Base-by-base conservation (phyloP, 1,140 invertebrate species). In the Anastrepha ludens region DNA sequence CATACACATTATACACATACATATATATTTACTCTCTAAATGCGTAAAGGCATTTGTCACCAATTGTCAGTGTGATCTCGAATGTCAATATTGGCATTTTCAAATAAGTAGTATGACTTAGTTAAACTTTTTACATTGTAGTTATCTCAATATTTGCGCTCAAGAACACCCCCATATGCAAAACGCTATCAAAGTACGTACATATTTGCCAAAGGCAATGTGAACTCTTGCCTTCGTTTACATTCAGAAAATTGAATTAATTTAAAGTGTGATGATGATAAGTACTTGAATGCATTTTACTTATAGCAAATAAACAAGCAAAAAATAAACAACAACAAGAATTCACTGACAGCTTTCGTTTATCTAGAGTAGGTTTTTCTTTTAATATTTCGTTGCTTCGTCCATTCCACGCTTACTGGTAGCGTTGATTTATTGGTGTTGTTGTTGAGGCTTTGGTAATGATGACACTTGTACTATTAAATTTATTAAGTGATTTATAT, bases 221-320 rank as follows among this genome's bases (percentile, higher is more conserved):
- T 47, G 67, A 5, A 1, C 67, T 7, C 41, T 11, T 47, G 67
- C 8, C 4, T 74, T 74, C 44, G 67, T 47, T 47, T 74, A 15
- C 67, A 74, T 44, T 44, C 41, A 17, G 11, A 29, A 74, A 74
- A 74, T 74, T 74, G 67, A 74, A 74, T 74, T 74, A 74, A 74
- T 74, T 74, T 74, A 74, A 47, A 47, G 17, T 74, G 67, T 74
- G 67, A 11, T 74, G 67, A 11, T 74, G 67, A 74, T 74, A 74
- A 74, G 67, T n/a, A 74, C 67, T 74, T 74, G 67, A 70, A 74
- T 74, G 67, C 67, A 74, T 74, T 74, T 74, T 44, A 44, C 41
- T 74, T 74, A 11, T 74, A 47, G 67, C 4, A 74, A 74, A 15
- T 39, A 74, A 39, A 74, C 67, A 47, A 74, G 15, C 41, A 65